phyloP scores from a whole-genome alignment of 1,140 invertebrate genomes.

The Drosophila arizonae region DNA sequence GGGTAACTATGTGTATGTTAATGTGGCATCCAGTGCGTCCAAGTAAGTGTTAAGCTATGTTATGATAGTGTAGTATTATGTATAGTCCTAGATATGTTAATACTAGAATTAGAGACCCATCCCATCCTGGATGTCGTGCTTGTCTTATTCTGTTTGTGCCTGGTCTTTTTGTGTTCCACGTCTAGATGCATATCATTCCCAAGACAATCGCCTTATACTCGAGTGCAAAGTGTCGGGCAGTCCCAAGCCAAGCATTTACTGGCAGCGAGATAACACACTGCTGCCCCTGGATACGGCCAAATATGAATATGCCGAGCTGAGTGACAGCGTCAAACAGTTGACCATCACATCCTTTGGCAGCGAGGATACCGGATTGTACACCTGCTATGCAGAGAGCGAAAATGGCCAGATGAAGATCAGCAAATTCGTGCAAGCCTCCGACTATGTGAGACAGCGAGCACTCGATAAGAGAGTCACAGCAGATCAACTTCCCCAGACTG shows the following conservation, averaged over 20 bases:
- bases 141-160: slow-evolving; percentile 54
- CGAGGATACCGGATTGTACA: slow-evolving; percentile 72
- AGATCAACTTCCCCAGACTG: slow-evolving; percentile 49
- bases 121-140: not conserved
- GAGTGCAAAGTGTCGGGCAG: slow-evolving; percentile 81
- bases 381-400: slow-evolving; percentile 76
- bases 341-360: slow-evolving; percentile 58
- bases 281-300: slow-evolving; percentile 83
- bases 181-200: slow-evolving; percentile 78
- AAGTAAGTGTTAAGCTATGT: slow-evolving; percentile 32
- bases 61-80: not conserved
- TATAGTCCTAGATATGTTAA: slow-evolving; percentile 38
- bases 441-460: slow-evolving; percentile 58
- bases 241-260: slow-evolving; percentile 85
- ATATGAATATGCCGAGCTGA: slow-evolving; percentile 81
- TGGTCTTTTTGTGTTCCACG: slow-evolving; percentile 45
- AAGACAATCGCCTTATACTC: slow-evolving; percentile 64
- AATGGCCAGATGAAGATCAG: slow-evolving; percentile 81
- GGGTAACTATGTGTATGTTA: slow-evolving; percentile 5
- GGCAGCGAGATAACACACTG: slow-evolving; percentile 90
- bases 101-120: not conserved
- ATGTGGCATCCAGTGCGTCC: slow-evolving; percentile 36
- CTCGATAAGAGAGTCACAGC: slow-evolving; percentile 48
- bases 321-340: slow-evolving; percentile 68
- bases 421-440: slow-evolving; percentile 74